These are phyloP conservation scores for Colostygia pectinataria DNA, from an alignment of 2,888 invertebrate genomes.

Conservation along the genomic window DNA sequence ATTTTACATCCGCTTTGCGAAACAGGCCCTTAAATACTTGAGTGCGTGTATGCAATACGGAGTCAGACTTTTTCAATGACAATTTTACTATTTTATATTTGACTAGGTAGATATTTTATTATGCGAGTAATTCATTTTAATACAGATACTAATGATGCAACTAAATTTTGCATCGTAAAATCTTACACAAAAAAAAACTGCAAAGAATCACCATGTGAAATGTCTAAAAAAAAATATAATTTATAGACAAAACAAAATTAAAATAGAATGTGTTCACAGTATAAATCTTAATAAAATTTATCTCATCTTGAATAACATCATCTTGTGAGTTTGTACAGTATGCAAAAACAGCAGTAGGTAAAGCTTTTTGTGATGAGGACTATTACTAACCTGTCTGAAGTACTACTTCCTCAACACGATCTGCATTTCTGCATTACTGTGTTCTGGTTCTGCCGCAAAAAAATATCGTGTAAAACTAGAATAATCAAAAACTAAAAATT, in stretches of 20 bases:
- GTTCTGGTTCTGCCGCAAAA: too few species aligned
- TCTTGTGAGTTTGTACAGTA: conserved; percentile 61
- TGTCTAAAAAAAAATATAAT: conserved; percentile 49
- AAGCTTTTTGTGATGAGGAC: too few species aligned
- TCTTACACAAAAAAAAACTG: neutral
- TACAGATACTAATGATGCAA: too few species aligned
- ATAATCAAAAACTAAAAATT: too few species aligned
- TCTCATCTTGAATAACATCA: conserved; percentile 78
- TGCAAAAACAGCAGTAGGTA: conserved; percentile 38
- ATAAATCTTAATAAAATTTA: conserved; percentile 80
- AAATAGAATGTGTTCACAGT: conserved; percentile 65
- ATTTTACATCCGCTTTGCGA: conserved; percentile 34
- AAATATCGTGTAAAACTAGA: too few species aligned
- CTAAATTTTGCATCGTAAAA: too few species aligned
- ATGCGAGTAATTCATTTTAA: too few species aligned
- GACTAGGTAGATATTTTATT: too few species aligned
- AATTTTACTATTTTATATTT: too few species aligned
- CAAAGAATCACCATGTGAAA: neutral
- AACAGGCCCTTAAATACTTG: conserved; percentile 17
- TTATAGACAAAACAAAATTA: conserved; percentile 66
- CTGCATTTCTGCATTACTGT: too few species aligned
- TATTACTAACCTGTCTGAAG: too few species aligned
- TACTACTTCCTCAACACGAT: too few species aligned
- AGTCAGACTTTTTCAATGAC: conserved; percentile 29
- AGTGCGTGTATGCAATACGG: conserved; percentile 8